Conservation (phyloP, 2,888 invertebrate genomes). For the Pharmacophagus antenor region DNA sequence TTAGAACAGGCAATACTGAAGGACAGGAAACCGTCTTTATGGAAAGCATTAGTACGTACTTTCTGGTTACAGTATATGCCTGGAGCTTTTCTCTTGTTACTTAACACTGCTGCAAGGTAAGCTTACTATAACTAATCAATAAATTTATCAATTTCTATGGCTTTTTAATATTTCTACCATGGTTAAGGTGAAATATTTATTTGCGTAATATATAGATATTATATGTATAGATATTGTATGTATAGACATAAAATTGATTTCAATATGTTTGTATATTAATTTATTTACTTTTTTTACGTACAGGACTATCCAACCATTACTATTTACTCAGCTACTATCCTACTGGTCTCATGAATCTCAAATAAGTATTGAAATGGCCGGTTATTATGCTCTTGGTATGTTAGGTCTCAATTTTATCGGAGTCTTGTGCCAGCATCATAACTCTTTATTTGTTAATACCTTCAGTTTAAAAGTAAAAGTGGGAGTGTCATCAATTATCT, state of each 20-base stretch:
- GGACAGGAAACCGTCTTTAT: constrained; percentile 80
- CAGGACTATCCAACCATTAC: constrained; percentile 77
- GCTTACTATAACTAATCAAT: constrained; percentile 32
- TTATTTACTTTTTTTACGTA: constrained; percentile 1
- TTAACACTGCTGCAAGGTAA: constrained; percentile 78
- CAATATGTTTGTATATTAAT: background rate
- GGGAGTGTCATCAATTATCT: constrained; percentile 86
- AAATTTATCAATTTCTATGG: background rate
- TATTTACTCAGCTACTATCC: constrained; percentile 73
- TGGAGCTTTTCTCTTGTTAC: constrained; percentile 77
- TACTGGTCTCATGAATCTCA: constrained; percentile 73
- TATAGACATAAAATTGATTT: no score
- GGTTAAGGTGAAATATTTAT: background rate
- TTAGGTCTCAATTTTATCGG: constrained; percentile 74
- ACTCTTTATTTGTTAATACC: constrained; percentile 81
- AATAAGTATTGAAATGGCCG: constrained; percentile 71
- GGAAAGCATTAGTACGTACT: constrained; percentile 77
- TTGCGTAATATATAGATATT: no score
- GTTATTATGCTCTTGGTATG: constrained; percentile 77
- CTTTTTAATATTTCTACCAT: no score
- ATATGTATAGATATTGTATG: no score
- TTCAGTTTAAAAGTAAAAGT: constrained; percentile 86
- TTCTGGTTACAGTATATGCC: constrained; percentile 80
- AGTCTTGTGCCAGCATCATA: constrained; percentile 85
- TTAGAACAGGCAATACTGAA: constrained; percentile 57